phyloP scores from a whole-genome alignment of 2,888 invertebrate species.

The Artemia sinica region DNA sequence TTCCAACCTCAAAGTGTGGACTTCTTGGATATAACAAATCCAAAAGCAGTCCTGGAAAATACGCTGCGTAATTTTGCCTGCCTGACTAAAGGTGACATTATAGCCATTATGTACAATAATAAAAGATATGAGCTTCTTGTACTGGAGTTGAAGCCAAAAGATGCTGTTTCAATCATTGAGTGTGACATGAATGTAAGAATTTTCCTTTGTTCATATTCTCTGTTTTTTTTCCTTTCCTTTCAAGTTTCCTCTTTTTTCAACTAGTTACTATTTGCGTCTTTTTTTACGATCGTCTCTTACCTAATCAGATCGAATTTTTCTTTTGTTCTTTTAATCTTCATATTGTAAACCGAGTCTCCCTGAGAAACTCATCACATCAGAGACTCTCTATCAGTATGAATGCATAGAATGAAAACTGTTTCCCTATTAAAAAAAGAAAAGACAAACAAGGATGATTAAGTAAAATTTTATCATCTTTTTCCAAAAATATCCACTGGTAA shows the following conservation, averaged over 20 bases:
- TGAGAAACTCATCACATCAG: no score
- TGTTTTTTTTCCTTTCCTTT: slow-evolving; percentile 1
- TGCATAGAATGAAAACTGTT: no score
- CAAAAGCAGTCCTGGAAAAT: slow-evolving; percentile 80
- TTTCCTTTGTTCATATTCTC: neutral
- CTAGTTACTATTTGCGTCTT: slow-evolving; percentile 17
- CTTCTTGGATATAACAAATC: slow-evolving; percentile 92
- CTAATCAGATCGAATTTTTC: no score
- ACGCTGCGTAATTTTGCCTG: slow-evolving; percentile 89
- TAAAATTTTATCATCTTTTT: no score
- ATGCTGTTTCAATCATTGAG: slow-evolving; percentile 93
- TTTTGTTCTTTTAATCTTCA: no score
- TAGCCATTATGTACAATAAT: slow-evolving; percentile 93
- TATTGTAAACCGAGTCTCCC: no score
- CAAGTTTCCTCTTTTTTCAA: neutral
- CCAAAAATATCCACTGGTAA: no score
- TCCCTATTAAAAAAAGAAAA: no score
- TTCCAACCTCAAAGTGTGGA: slow-evolving; percentile 92
- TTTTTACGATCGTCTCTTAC: neutral
- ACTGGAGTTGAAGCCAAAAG: slow-evolving; percentile 81
- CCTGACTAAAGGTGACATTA: slow-evolving; percentile 85
- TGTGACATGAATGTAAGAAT: slow-evolving; percentile 93
- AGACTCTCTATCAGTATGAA: no score
- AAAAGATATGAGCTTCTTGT: slow-evolving; percentile 89
- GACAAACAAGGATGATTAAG: no score